Percentiles rank a stretch among this genome's conserved stretches.
phyloP scores from a whole-genome alignment of 2,888 invertebrate species.

The Pedicia rivosa region DNA sequence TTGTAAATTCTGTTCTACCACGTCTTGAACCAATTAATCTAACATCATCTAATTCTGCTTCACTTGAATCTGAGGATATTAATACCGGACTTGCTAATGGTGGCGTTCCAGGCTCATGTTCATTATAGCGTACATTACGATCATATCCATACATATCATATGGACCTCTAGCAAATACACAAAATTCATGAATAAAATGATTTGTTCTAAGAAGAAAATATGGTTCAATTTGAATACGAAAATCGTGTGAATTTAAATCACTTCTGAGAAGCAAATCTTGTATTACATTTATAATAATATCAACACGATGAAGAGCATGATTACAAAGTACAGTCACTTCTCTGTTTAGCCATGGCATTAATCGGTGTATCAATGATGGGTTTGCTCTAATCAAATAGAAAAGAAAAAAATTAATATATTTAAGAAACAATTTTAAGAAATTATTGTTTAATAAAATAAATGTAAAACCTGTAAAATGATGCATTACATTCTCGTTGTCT shows the following conservation, averaged over 20 bases:
- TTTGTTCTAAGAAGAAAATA: conserved; percentile 56
- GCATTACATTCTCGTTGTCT: conserved; percentile 58
- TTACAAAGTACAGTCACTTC: conserved; percentile 48
- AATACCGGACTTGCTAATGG: background rate
- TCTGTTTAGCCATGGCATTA: conserved; percentile 77
- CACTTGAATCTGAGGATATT: conserved; percentile 1
- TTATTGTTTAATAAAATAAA: conserved; percentile 8
- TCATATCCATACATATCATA: conserved; percentile 77
- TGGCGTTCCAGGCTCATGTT: background rate
- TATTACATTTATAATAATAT: background rate
- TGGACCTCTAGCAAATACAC: conserved; percentile 72
- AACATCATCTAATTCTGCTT: background rate
- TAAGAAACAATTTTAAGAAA: too few relatives aligned
- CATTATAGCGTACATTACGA: conserved; percentile 45
- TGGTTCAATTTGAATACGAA: conserved; percentile 49
- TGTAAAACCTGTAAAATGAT: conserved; percentile 49
- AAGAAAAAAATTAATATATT: conserved; percentile 4
- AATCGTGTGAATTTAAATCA: conserved; percentile 40
- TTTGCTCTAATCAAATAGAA: conserved; percentile 42
- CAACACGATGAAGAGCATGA: background rate
- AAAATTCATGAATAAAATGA: conserved; percentile 82
- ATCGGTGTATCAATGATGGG: conserved; percentile 62
- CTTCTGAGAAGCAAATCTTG: conserved; percentile 32
- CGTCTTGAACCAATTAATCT: background rate
- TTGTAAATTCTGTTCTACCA: conserved; percentile 9